Conservation (phyloP, 2,888 invertebrate genomes). For the Melanophora roralis region DNA sequence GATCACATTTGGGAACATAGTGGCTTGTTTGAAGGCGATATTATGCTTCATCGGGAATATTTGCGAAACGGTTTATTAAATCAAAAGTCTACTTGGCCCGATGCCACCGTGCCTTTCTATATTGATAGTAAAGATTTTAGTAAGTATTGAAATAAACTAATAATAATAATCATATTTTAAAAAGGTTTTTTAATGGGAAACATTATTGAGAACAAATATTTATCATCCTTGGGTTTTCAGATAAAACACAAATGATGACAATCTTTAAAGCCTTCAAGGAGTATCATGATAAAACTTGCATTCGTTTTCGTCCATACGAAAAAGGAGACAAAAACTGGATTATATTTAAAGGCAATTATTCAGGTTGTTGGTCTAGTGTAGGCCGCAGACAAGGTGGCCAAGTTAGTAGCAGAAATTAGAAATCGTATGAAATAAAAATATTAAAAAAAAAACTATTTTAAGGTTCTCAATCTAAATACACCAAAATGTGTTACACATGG, state of each 20-base stretch:
- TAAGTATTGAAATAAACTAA: slow-evolving; percentile 69
- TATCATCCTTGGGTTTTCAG: slow-evolving; percentile 65
- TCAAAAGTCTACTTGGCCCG: slow-evolving; percentile 78
- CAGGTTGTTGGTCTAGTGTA: slow-evolving; percentile 84
- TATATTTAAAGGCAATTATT: slow-evolving; percentile 78
- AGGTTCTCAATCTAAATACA: slow-evolving; percentile 79
- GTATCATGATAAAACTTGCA: slow-evolving; percentile 81
- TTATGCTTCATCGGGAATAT: slow-evolving; percentile 77
- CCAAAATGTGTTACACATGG: slow-evolving; percentile 81
- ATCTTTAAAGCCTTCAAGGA: slow-evolving; percentile 80
- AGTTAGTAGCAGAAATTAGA: slow-evolving; percentile 64
- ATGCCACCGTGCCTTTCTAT: slow-evolving; percentile 79
- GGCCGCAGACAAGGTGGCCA: slow-evolving; percentile 81
- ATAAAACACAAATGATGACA: slow-evolving; percentile 76
- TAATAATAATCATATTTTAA: too few species aligned
- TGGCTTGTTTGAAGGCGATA: slow-evolving; percentile 81
- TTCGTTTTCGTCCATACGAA: slow-evolving; percentile 81
- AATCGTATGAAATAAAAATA: neutral
- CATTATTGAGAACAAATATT: slow-evolving; percentile 45
- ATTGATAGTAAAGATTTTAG: slow-evolving; percentile 79
- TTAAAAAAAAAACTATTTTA: neutral
- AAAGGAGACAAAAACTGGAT: slow-evolving; percentile 80
- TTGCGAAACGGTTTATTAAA: slow-evolving; percentile 77
- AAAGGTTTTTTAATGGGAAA: too few species aligned
- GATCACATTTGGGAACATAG: slow-evolving; percentile 80